These are phyloP conservation scores for Yponomeuta malinellus DNA, from an alignment of 2,888 invertebrate species.

Conservation along the genomic window DNA sequence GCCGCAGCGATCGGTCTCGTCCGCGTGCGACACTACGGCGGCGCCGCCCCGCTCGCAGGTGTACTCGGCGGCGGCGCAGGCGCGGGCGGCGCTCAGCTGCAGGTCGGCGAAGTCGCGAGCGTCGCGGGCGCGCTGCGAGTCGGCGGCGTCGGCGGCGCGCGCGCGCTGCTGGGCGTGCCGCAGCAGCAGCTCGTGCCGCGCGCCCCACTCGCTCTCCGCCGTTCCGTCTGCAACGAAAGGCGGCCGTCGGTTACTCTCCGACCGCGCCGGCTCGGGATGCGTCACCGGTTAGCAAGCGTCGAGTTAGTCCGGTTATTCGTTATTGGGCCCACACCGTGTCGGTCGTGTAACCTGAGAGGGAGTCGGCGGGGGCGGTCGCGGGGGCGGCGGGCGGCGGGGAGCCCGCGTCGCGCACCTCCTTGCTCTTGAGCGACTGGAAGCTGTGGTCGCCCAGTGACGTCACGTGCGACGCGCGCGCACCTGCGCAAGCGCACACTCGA, in stretches of 20 bases:
- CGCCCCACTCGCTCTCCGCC: too few relatives aligned
- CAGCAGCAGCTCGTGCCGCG: too few relatives aligned
- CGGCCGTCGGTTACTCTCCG: too few relatives aligned
- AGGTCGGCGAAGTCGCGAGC: too few relatives aligned
- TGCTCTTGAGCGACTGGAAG: constrained; percentile 85
- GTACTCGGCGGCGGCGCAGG: constrained; percentile 76
- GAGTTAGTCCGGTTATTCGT: background rate
- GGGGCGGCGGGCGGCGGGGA: constrained; percentile 81
- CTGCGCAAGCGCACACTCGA: background rate
- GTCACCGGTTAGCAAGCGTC: background rate
- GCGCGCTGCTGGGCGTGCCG: too few relatives aligned
- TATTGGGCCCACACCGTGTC: background rate
- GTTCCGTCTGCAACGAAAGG: too few relatives aligned
- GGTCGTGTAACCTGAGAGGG: constrained; percentile 21
- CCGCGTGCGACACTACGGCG: constrained; percentile 35
- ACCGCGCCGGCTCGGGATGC: background rate
- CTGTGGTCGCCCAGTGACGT: constrained; percentile 82
- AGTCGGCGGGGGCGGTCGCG: constrained; percentile 68
- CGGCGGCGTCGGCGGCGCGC: too few relatives aligned
- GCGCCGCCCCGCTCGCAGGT: constrained; percentile 52
- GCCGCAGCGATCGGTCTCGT: constrained; percentile 36
- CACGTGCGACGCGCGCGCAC: background rate
- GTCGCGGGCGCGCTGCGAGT: too few relatives aligned
- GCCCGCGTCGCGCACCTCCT: constrained; percentile 86
- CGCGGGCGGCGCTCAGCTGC: constrained; percentile 74